Evolutionary conservation across 2,113 vertebrate species (phyloP), one percentile per base, ranked within the genome.

Genomic region (Bubo bubo): DNA sequence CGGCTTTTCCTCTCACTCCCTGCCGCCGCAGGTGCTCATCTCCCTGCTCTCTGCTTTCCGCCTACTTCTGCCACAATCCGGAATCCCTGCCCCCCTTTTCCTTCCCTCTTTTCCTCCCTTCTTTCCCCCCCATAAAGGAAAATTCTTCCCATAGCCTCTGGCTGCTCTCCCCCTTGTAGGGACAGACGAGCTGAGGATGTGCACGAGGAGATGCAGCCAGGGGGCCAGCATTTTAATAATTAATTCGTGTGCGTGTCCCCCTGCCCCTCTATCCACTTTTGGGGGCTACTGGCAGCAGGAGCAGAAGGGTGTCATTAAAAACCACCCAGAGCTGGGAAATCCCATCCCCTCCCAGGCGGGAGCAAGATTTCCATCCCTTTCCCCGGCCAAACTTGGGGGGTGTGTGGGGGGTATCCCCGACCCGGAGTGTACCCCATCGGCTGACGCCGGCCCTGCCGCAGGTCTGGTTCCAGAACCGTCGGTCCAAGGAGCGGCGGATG

Each of bases 401-500:
- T 12, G 13, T 3, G 79, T 30, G 10, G 3, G 6, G 18, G 20
- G 32, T 30, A 28, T 27, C 7, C 37, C 32, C 17, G 21, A 8
- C 12, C 23, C 41, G 1, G 76, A 21, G 47, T 21, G 52, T 49
- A 32, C 10, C 34, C 55, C 76, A 9, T 1, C 8, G 28, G 41
- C 94, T 97, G 97, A 96, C 70, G 2, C 60, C 41, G 5, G n/a
- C 39, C 43, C 1, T 7, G 55, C 79, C 41, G 58, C 97, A 99
- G 98, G 99, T 99, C 63, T 99, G 99, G 98, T 99, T 99, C 97
- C 99, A 99, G 98, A 99, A 99, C 95, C 98, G 99, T 21, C 86
- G 99, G 89, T 99, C 99, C 96, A 99, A 99, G 98, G 99, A 99
- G 96, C 97, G 99, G 34, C 90, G 99, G 34, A 99, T 99, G 99